phyloP scores from a whole-genome alignment of 2,113 vertebrate species.

The Silurus glanis region DNA sequence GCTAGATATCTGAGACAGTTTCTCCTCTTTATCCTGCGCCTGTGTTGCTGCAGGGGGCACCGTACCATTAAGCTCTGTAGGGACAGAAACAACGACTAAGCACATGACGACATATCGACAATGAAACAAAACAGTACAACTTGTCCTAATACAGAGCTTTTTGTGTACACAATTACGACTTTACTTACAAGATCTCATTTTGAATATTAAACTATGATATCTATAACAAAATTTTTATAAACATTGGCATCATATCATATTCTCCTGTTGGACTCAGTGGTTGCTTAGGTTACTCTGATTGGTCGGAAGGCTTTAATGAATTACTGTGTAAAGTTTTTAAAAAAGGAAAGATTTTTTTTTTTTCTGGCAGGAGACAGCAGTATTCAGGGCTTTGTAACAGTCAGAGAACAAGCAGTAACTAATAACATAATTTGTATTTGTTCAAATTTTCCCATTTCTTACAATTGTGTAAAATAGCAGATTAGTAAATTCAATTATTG shows the following conservation, averaged over 20 bases:
- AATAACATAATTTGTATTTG: not conserved
- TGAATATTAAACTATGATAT: not conserved
- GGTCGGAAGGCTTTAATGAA: not conserved
- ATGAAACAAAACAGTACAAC: not conserved
- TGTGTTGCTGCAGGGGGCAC: constrained; percentile 19
- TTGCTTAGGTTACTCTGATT: no score
- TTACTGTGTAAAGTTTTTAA: not conserved
- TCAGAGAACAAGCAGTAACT: not conserved
- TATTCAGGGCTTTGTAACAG: not conserved
- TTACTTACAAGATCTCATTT: not conserved
- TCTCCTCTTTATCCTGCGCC: constrained; percentile 54
- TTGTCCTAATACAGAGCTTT: not conserved
- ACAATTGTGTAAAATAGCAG: not conserved
- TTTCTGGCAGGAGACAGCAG: not conserved
- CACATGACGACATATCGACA: not conserved
- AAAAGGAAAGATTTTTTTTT: not conserved
- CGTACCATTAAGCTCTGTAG: constrained; percentile 48
- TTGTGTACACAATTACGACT: not conserved
- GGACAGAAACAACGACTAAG: not conserved
- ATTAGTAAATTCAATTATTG: not conserved
- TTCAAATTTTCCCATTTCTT: no score
- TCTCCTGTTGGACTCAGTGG: not conserved
- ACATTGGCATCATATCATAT: not conserved
- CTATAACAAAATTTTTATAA: not conserved
- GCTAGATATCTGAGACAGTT: constrained; percentile 57